A percentile compares a stretch with the other conserved stretches of the same genome.
Evolutionary conservation across 1,140 invertebrate species (phyloP).

Genomic region (Listronotus bonariensis): DNA sequence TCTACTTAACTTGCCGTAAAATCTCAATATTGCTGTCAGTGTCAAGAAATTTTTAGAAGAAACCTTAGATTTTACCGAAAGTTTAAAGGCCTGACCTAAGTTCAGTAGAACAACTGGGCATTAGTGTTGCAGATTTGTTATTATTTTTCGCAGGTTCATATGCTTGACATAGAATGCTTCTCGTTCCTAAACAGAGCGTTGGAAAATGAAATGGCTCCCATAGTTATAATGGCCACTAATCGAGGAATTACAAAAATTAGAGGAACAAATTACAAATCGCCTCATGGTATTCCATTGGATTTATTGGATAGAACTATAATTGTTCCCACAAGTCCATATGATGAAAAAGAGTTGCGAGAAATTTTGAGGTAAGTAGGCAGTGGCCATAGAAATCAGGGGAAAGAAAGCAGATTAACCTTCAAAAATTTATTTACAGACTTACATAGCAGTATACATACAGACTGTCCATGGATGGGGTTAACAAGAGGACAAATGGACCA

Average conservation of each 20-base stretch:
- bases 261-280: slow-evolving; percentile 91
- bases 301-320: slow-evolving; percentile 95
- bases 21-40: too few species aligned
- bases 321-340: slow-evolving; percentile 87
- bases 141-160: slow-evolving; percentile 76
- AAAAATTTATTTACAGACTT: too few species aligned
- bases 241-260: slow-evolving; percentile 94
- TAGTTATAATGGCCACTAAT: slow-evolving; percentile 99
- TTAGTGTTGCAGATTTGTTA: not conserved
- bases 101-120: too few species aligned
- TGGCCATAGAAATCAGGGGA: too few species aligned
- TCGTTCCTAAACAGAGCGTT: slow-evolving; percentile 96
- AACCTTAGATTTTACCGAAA: too few species aligned
- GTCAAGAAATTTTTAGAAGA: too few species aligned
- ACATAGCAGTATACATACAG: too few species aligned
- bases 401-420: too few species aligned
- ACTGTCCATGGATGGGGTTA: too few species aligned
- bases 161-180: slow-evolving; percentile 99
- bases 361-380: slow-evolving; percentile 72
- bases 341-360: slow-evolving; percentile 87
- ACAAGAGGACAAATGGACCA: too few species aligned
- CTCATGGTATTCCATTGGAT: slow-evolving; percentile 97
- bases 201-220: slow-evolving; percentile 95
- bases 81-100: too few species aligned
- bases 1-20: too few species aligned